Evolutionary conservation across 1,140 invertebrate species (phyloP).

Genomic region (Heliconius nattereri): DNA sequence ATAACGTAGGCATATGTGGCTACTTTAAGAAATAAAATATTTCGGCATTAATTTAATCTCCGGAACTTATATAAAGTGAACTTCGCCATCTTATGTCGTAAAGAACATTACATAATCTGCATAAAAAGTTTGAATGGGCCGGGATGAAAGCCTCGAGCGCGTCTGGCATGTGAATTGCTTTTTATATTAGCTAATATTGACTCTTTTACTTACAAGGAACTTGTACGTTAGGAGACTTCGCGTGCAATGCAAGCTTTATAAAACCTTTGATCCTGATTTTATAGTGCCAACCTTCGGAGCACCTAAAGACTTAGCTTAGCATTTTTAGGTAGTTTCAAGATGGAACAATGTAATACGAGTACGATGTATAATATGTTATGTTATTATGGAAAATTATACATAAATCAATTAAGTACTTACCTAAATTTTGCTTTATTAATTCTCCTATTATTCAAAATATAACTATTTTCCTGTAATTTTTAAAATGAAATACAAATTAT

Average conservation of each 20-base stretch:
- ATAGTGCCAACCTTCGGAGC: background rate
- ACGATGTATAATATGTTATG: background rate
- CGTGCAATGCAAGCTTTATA: conserved; percentile 17
- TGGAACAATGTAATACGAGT: background rate
- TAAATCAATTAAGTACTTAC: too few relatives aligned
- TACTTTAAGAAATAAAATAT: conserved; percentile 2
- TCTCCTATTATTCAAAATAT: background rate
- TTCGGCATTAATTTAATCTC: background rate
- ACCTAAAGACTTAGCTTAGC: background rate
- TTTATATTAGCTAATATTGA: conserved; percentile 73
- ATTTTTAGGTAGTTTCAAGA: background rate
- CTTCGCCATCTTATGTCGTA: conserved; percentile 73
- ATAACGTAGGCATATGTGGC: background rate
- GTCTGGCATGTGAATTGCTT: conserved; percentile 74
- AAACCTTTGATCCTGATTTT: conserved; percentile 32
- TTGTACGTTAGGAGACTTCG: conserved; percentile 24
- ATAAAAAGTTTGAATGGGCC: conserved; percentile 77
- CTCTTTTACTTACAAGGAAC: conserved; percentile 56
- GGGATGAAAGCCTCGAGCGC: conserved; percentile 69
- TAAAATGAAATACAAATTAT: conserved; percentile 7
- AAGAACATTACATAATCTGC: conserved; percentile 77
- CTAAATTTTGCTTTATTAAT: too few relatives aligned
- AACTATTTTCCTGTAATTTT: background rate
- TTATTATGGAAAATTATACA: background rate
- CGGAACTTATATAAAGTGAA: conserved; percentile 55